These are phyloP conservation scores for Drosophila tripunctata DNA, from an alignment of 2,888 invertebrate species.

Conservation along the genomic window DNA sequence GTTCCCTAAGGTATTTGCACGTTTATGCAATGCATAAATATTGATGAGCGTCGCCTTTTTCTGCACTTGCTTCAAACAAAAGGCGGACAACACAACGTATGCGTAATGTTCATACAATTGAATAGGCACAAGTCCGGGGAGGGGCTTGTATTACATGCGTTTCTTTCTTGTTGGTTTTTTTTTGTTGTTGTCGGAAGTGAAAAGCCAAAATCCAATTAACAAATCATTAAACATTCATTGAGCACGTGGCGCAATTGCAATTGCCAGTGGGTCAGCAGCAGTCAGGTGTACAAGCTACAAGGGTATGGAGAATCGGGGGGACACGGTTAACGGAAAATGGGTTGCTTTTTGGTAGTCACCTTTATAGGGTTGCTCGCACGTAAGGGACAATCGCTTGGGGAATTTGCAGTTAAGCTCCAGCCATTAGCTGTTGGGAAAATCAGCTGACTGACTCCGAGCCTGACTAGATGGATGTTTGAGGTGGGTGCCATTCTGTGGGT, in stretches of 20 bases:
- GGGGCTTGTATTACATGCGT: background rate
- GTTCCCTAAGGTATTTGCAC: constrained; percentile 73
- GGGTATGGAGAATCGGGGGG: background rate
- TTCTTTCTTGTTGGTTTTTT: constrained; percentile 3
- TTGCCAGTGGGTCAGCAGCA: constrained; percentile 51
- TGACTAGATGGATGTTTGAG: background rate
- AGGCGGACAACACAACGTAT: constrained; percentile 35
- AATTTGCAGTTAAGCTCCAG: constrained; percentile 45
- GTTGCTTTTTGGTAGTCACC: constrained; percentile 11
- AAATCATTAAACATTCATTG: constrained; percentile 84
- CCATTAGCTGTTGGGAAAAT: constrained; percentile 47
- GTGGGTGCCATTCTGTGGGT: background rate
- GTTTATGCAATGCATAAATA: constrained; percentile 72
- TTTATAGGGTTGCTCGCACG: constrained; percentile 46
- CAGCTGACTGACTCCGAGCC: constrained; percentile 25
- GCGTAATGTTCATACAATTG: constrained; percentile 56
- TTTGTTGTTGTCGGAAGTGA: constrained; percentile 33
- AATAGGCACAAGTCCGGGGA: constrained; percentile 51
- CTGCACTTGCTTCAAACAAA: constrained; percentile 11
- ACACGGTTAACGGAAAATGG: background rate
- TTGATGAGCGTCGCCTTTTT: constrained; percentile 63
- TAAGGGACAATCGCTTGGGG: constrained; percentile 64
- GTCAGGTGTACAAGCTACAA: constrained; percentile 14
- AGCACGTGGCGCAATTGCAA: constrained; percentile 81
- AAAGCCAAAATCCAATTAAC: constrained; percentile 84